phyloP scores from a whole-genome alignment of 2,113 vertebrate species.

The Probosciger aterrimus region DNA sequence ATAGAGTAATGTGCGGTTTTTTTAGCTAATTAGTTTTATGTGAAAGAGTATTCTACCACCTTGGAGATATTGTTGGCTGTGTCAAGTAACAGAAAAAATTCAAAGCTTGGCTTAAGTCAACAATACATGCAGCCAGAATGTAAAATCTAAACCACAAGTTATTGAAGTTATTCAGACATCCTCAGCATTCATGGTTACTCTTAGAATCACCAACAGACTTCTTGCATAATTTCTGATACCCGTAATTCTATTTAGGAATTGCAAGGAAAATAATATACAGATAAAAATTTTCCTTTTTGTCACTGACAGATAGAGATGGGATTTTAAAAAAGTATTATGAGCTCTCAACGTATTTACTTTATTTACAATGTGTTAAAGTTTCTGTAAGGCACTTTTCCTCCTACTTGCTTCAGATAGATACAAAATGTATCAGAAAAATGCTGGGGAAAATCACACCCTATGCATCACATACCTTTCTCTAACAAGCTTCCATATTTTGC shows the following conservation, averaged over 20 bases:
- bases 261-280: background rate
- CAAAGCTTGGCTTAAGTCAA: background rate
- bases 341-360: background rate
- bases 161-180: background rate
- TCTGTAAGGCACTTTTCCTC: background rate
- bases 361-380: background rate
- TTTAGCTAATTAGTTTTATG: background rate
- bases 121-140: background rate
- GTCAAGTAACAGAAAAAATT: background rate
- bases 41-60: background rate
- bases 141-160: background rate
- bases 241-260: background rate
- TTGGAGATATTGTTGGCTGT: background rate
- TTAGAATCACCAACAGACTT: background rate
- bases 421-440: background rate
- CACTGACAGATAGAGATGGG: background rate
- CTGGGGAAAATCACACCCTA: background rate
- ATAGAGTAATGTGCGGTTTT: background rate
- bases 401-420: background rate
- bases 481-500: background rate
- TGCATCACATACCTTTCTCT: background rate
- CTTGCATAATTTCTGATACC: background rate
- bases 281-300: background rate
- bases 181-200: background rate
- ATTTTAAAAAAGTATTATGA: background rate